Evolutionary conservation across 1,140 invertebrate species (phyloP).

Genomic region (Pogonognathellus flavescens): DNA sequence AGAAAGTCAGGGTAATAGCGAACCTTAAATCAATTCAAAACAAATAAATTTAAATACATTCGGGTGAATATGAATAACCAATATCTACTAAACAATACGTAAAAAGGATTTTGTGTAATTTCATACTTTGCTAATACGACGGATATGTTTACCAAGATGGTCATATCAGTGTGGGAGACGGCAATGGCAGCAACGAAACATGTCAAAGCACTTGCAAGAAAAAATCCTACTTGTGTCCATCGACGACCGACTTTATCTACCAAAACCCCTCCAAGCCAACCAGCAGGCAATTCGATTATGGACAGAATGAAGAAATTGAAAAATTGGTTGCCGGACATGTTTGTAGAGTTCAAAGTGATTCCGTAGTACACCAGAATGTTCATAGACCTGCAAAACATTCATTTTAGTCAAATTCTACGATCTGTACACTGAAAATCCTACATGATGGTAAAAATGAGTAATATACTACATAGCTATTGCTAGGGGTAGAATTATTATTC

Average conservation of each 20-base stretch:
- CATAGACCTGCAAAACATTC: slow-evolving; percentile 71
- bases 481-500: neutral
- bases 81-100: too few relatives aligned
- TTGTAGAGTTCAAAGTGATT: slow-evolving; percentile 75
- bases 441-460: too few relatives aligned
- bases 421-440: too few relatives aligned
- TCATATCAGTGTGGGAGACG: neutral
- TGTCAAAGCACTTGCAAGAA: slow-evolving; percentile 27
- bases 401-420: too few relatives aligned
- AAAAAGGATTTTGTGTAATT: slow-evolving; percentile 25
- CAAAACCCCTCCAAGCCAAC: slow-evolving; percentile 54
- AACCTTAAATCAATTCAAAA: slow-evolving; percentile 67
- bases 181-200: slow-evolving; percentile 54
- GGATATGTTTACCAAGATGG: neutral
- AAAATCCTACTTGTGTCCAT: slow-evolving; percentile 60
- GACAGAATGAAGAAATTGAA: slow-evolving; percentile 78
- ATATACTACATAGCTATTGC: neutral
- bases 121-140: slow-evolving; percentile 67
- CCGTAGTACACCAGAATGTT: slow-evolving; percentile 75
- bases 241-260: slow-evolving; percentile 59
- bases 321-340: slow-evolving; percentile 78
- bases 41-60: too few relatives aligned
- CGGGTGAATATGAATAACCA: neutral
- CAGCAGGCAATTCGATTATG: slow-evolving; percentile 75
- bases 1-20: slow-evolving; percentile 70